Percentiles rank a stretch among this genome's conserved stretches.
Conservation (phyloP, 2,888 invertebrate species). For the Ganaspis brasiliensis region DNA sequence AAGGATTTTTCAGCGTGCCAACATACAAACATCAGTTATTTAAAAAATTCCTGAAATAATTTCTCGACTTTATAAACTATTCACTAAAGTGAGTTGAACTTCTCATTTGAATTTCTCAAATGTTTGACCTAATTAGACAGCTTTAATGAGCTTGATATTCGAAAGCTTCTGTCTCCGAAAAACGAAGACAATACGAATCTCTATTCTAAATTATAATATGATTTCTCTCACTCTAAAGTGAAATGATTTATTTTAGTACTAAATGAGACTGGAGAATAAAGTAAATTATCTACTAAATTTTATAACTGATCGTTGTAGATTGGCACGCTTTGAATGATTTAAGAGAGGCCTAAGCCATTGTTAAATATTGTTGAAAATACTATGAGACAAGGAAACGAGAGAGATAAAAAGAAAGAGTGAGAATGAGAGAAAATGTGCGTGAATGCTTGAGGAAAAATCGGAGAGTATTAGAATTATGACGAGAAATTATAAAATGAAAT, state of each 20-base stretch:
- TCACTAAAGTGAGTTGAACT: too few relatives aligned
- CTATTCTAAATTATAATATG: constrained; percentile 58
- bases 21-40: constrained; percentile 69
- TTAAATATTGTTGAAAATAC: constrained; percentile 76
- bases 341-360: constrained; percentile 77
- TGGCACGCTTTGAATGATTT: constrained; percentile 66
- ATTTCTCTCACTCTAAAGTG: constrained; percentile 29
- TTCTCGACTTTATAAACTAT: too few relatives aligned
- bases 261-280: not conserved
- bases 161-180: constrained; percentile 57
- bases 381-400: constrained; percentile 66
- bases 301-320: constrained; percentile 71
- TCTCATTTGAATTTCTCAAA: too few relatives aligned
- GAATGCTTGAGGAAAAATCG: constrained; percentile 66
- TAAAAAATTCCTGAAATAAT: constrained; percentile 17
- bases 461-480: constrained; percentile 74
- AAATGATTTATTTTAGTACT: constrained; percentile 28
- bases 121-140: too few relatives aligned
- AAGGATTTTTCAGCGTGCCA: constrained; percentile 68
- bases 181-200: constrained; percentile 62
- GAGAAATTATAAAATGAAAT: constrained; percentile 74
- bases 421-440: constrained; percentile 61
- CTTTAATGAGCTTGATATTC: too few relatives aligned
- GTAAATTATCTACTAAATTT: constrained; percentile 21
- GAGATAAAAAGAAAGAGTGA: too few relatives aligned